phyloP scores from a whole-genome alignment of 2,113 vertebrate genomes.

The Platysteira castanea region DNA sequence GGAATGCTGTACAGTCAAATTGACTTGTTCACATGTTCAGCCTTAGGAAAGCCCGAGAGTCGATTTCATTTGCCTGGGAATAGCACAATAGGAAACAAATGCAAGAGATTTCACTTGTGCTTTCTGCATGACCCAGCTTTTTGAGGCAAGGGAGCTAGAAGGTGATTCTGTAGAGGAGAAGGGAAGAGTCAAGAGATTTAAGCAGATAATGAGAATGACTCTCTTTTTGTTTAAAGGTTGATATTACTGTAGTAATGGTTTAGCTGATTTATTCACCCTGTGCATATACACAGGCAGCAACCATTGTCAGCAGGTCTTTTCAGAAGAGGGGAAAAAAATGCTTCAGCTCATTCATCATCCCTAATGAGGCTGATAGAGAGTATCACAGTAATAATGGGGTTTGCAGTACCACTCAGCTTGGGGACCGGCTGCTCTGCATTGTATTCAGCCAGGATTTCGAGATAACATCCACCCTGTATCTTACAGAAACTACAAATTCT shows the following conservation, averaged over 20 bases:
- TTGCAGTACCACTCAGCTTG: background rate
- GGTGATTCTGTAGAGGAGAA: background rate
- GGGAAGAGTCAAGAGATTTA: background rate
- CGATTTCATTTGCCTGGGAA: background rate
- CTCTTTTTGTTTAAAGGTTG: background rate
- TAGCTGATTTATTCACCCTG: background rate
- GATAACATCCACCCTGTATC: background rate
- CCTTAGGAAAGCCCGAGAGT: background rate
- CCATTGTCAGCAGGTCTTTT: background rate
- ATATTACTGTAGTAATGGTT: background rate
- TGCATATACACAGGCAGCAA: background rate
- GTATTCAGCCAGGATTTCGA: conserved; percentile 22
- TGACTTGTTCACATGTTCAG: background rate
- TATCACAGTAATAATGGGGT: background rate
- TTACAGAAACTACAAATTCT: conserved; percentile 14
- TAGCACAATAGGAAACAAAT: background rate
- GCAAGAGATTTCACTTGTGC: background rate
- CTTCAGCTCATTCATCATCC: conserved; percentile 20
- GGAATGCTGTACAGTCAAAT: background rate
- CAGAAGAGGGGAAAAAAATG: background rate
- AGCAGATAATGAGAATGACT: background rate
- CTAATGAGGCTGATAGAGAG: conserved; percentile 35
- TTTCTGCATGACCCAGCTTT: background rate
- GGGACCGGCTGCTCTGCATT: background rate
- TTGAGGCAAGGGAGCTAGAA: background rate